Conservation (phyloP, 1,140 invertebrate genomes). For the Brachionus sp. region DNA sequence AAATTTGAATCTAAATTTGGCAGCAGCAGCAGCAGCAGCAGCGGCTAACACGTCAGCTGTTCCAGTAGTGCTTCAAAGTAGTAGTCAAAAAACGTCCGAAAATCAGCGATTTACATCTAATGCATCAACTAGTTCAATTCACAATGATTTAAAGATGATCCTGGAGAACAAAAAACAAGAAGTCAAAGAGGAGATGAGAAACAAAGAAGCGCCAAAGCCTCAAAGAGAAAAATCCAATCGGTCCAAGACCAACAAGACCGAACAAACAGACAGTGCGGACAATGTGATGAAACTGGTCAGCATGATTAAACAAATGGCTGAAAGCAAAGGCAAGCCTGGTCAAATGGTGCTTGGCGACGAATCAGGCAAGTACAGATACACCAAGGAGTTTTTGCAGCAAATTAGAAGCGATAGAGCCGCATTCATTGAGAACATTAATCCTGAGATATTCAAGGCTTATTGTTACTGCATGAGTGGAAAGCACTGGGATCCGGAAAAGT, state of each 20-base stretch:
- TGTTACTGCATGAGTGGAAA: slow-evolving; percentile 43
- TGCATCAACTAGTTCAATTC: slow-evolving; percentile 39
- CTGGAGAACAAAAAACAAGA: not conserved
- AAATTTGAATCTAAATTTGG: slow-evolving; percentile 42
- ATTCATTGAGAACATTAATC: slow-evolving; percentile 25
- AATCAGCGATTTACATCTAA: slow-evolving; percentile 40
- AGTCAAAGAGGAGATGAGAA: not conserved
- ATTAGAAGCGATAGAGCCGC: not conserved
- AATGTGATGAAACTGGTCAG: not conserved
- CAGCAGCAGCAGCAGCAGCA: not conserved
- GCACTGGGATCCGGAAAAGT: slow-evolving; percentile 41
- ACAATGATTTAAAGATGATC: slow-evolving; percentile 35
- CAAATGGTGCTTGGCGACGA: not conserved
- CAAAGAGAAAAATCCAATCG: slow-evolving; percentile 20
- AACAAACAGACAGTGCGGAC: not conserved
- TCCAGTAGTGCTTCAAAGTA: not conserved
- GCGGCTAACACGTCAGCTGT: not conserved
- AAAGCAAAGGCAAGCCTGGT: not conserved
- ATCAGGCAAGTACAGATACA: slow-evolving; percentile 13
- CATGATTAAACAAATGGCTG: slow-evolving; percentile 19
- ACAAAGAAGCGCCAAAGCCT: not conserved
- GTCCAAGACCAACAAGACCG: not conserved
- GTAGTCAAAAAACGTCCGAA: not conserved
- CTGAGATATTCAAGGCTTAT: slow-evolving; percentile 41
- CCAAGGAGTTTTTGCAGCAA: slow-evolving; percentile 34